phyloP scores from a whole-genome alignment of 2,888 invertebrate genomes.

The Leptopterna dolabrata region DNA sequence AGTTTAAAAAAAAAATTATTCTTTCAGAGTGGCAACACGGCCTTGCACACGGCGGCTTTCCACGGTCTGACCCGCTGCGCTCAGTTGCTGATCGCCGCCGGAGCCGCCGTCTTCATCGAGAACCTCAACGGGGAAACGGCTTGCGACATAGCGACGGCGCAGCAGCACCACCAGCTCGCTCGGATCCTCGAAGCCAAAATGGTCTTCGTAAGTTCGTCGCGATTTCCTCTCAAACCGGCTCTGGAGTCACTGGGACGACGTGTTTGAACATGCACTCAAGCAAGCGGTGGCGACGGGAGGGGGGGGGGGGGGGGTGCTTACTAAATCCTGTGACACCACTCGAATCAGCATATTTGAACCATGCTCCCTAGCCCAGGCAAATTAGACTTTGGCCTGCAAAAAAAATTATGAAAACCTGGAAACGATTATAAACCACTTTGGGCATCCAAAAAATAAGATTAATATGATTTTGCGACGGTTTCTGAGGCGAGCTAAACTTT shows the following conservation, averaged over 20 bases:
- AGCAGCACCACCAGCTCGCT: constrained; percentile 73
- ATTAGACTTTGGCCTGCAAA: too few relatives aligned
- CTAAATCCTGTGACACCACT: not conserved
- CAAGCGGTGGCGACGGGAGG: not conserved
- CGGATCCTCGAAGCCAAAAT: constrained; percentile 75
- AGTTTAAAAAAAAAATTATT: too few relatives aligned
- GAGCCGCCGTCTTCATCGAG: constrained; percentile 73
- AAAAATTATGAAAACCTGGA: too few relatives aligned
- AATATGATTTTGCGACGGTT: too few relatives aligned
- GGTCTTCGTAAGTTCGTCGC: constrained; percentile 72
- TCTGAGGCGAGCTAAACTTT: too few relatives aligned
- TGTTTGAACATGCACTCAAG: not conserved
- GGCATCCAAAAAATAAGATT: too few relatives aligned
- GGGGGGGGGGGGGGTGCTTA: too few relatives aligned
- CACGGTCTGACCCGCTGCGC: constrained; percentile 74
- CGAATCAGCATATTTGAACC: too few relatives aligned
- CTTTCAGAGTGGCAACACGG: constrained; percentile 71
- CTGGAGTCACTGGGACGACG: too few relatives aligned
- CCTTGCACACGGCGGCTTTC: constrained; percentile 75
- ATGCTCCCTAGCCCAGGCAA: too few relatives aligned
- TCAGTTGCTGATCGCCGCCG: constrained; percentile 72
- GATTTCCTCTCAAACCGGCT: too few relatives aligned
- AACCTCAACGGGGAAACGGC: constrained; percentile 75
- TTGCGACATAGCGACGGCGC: constrained; percentile 75
- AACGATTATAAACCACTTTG: too few relatives aligned